Base-by-base conservation (phyloP, 1,140 invertebrate genomes). In the Antheraea pernyi region DNA sequence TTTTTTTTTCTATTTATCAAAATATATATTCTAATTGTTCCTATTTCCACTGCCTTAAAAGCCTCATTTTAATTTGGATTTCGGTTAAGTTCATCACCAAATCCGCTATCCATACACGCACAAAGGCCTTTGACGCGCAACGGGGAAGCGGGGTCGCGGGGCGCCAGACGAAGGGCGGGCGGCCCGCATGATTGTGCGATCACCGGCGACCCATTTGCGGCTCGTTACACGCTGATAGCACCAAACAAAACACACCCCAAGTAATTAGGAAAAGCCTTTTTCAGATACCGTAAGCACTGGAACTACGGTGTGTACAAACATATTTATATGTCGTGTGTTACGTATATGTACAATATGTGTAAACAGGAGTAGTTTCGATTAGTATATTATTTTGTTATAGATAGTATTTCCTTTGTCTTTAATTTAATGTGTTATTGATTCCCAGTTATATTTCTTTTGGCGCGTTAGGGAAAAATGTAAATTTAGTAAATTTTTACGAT, bases 211-310 rank as follows among this genome's bases (percentile, higher is more conserved):
- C 89, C 87, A 89, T 90, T 90, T 89, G 88, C 86, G 86, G 83
- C 89, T 88, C 88, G 88, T 87, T 91, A 89, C 88, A 87, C 89
- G 79, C 88, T 76, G 89, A 91, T 91, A 91, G 88, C 88, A 82
- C 87, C 88, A 91, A 86, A 91, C 89, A 91, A 91, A 89, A 91
- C 87, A 81, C 77, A 88, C 87, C 86, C 86, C 81, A 88, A 91
- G 87, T 89, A 91, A 91, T 91, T 91, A 91, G 88, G 88, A 80
- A 89, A 91, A 90, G 89, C 88, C 88, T 91, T 91, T 90, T 89
- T 82, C 86, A 91, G 89, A 90, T 91, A 91, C 79, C 80, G 85
- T 88, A 85, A 91, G 88, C 84, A 65, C 64, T 89, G 77, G 80
- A 68, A 73, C 65, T 76, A 76, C 70, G 68, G 8, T 8, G 37